Conservation (phyloP, 2,888 invertebrate genomes). For the Slavum lentiscoides region DNA sequence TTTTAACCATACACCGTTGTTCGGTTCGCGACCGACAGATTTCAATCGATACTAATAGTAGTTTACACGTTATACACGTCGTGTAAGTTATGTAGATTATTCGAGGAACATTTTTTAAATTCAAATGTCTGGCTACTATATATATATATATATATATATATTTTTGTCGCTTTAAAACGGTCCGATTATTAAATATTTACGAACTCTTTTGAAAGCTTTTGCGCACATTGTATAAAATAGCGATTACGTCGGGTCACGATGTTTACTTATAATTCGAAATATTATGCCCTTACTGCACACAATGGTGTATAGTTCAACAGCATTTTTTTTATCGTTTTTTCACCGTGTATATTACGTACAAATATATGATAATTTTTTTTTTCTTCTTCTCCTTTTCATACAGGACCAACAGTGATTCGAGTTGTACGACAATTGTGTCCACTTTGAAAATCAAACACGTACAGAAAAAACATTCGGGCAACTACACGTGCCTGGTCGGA, state of each 20-base stretch:
- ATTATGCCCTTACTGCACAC: not conserved
- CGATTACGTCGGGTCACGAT: not conserved
- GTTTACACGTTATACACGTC: not conserved
- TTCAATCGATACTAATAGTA: not conserved
- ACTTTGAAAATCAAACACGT: slow-evolving; percentile 65
- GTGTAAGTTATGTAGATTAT: not conserved
- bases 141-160: too few relatives aligned
- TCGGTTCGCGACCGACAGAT: too few relatives aligned
- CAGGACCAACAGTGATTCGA: slow-evolving; percentile 63
- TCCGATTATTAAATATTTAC: slow-evolving; percentile 4
- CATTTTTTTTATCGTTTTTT: not conserved
- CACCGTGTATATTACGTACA: too few relatives aligned
- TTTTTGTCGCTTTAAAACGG: not conserved
- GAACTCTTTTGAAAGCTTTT: not conserved
- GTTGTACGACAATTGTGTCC: slow-evolving; percentile 61
- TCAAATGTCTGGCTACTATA: not conserved
- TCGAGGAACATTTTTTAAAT: not conserved
- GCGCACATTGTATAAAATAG: not conserved
- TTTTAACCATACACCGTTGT: too few relatives aligned
- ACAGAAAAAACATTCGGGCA: slow-evolving; percentile 66
- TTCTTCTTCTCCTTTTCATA: not conserved
- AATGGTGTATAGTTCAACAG: not conserved
- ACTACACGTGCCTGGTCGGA: slow-evolving; percentile 66
- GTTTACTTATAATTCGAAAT: not conserved
- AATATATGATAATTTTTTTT: not conserved